phyloP scores from a whole-genome alignment of 2,888 invertebrate genomes.

The Melitaea athalia region DNA sequence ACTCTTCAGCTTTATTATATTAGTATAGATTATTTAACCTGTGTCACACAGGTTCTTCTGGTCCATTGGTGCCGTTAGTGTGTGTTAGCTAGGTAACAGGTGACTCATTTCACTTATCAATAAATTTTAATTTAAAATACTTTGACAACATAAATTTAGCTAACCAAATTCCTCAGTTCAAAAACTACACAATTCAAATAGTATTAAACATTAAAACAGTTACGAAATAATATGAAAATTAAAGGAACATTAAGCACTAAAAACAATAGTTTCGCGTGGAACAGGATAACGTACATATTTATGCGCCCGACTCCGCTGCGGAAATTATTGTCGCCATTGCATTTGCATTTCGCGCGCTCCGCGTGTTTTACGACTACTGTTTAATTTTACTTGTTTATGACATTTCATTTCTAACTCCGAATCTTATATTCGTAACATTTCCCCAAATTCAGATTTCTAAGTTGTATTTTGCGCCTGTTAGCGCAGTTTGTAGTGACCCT shows the following conservation, averaged over 20 bases:
- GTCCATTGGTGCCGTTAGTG: too few species aligned
- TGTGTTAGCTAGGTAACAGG: too few species aligned
- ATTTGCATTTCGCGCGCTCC: slow-evolving; percentile 49
- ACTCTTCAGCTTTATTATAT: too few species aligned
- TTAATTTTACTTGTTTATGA: slow-evolving; percentile 46
- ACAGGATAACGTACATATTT: slow-evolving; percentile 43
- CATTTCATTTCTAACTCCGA: slow-evolving; percentile 18
- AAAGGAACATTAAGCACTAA: slow-evolving; percentile 15
- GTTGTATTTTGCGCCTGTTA: not conserved
- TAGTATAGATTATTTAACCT: too few species aligned
- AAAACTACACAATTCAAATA: not conserved
- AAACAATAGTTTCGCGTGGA: slow-evolving; percentile 36
- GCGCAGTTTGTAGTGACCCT: too few species aligned
- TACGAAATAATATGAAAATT: slow-evolving; percentile 12
- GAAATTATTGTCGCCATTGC: slow-evolving; percentile 51
- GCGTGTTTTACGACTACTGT: slow-evolving; percentile 47
- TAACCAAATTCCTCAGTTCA: too few species aligned
- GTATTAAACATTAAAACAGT: not conserved
- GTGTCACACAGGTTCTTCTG: too few species aligned
- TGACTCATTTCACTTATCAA: too few species aligned
- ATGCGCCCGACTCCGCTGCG: slow-evolving; percentile 41
- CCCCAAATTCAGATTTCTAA: not conserved
- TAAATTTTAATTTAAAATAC: too few species aligned
- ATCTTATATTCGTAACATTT: slow-evolving; percentile 11
- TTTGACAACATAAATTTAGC: too few species aligned